Conservation (phyloP, 2,797 vertebrate genomes). For the Pachyuromys duprasi region DNA sequence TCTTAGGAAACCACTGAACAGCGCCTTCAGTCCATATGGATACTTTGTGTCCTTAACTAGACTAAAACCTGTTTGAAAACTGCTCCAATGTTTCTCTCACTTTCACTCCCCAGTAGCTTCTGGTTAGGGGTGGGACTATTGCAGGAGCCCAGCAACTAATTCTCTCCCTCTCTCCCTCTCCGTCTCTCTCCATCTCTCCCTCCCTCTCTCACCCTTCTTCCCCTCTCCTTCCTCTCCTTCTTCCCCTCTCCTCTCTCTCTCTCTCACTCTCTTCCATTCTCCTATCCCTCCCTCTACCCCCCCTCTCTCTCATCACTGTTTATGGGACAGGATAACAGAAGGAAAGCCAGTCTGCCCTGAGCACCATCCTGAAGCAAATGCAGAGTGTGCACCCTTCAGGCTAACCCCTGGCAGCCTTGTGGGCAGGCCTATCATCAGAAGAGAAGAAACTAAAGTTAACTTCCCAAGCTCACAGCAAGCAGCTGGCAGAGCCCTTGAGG, state of each 20-base stretch:
- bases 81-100: not conserved
- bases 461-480: not conserved
- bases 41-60: not conserved
- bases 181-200: too few species aligned
- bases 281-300: too few species aligned
- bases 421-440: not conserved
- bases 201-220: too few species aligned
- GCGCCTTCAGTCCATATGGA: not conserved
- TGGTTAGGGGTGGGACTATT: not conserved
- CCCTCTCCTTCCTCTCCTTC: too few species aligned
- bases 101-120: not conserved
- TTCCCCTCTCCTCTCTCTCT: too few species aligned
- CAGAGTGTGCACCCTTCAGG: not conserved
- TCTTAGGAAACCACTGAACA: not conserved
- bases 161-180: too few species aligned
- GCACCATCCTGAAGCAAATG: not conserved
- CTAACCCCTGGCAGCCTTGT: not conserved
- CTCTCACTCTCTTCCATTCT: too few species aligned
- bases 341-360: not conserved
- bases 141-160: not conserved
- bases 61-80: not conserved
- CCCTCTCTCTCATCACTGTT: too few species aligned
- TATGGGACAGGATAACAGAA: not conserved
- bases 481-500: not conserved
- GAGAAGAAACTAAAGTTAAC: constrained; percentile 13